Percentiles rank a stretch among this genome's conserved stretches.
Evolutionary conservation across 53 echinoderm and acorn worm genomes (phyloP).

Genomic region (Henricia sp.): DNA sequence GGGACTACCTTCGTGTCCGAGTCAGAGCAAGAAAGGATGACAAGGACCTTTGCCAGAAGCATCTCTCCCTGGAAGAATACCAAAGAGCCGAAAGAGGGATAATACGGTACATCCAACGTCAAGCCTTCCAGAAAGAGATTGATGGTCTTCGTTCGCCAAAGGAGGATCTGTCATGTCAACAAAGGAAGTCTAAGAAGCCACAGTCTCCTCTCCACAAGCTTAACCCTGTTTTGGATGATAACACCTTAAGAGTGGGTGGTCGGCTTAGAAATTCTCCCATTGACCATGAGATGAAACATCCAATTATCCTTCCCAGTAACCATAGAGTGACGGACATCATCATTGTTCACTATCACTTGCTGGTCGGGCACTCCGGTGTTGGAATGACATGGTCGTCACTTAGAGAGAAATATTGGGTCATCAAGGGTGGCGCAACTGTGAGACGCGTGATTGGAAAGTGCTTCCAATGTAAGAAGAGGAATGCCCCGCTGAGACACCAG

Average conservation of each 20-base stretch:
- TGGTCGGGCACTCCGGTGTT: constrained; percentile 66
- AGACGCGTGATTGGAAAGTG: constrained; percentile 66
- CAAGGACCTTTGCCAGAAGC: not conserved
- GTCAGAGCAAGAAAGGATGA: constrained; percentile 34
- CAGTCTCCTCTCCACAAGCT: constrained; percentile 31
- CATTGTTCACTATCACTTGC: constrained; percentile 54
- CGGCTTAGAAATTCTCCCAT: constrained; percentile 55
- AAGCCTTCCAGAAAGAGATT: not conserved
- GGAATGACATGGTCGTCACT: constrained; percentile 69
- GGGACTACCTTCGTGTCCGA: constrained; percentile 3
- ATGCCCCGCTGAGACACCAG: too few relatives aligned
- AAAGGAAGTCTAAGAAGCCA: not conserved
- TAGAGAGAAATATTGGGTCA: constrained; percentile 64
- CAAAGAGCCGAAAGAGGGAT: constrained; percentile 18
- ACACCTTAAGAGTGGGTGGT: constrained; percentile 64
- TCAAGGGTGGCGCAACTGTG: constrained; percentile 55
- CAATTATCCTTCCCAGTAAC: constrained; percentile 61
- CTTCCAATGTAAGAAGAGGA: constrained; percentile 55
- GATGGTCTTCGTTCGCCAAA: not conserved
- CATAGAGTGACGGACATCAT: constrained; percentile 64
- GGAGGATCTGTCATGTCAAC: not conserved
- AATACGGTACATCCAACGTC: not conserved
- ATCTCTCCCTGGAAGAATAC: constrained; percentile 16
- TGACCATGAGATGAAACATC: constrained; percentile 54
- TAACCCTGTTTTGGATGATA: constrained; percentile 45